Conservation (phyloP, 2,797 vertebrate genomes). For the Ceryle rudis region DNA sequence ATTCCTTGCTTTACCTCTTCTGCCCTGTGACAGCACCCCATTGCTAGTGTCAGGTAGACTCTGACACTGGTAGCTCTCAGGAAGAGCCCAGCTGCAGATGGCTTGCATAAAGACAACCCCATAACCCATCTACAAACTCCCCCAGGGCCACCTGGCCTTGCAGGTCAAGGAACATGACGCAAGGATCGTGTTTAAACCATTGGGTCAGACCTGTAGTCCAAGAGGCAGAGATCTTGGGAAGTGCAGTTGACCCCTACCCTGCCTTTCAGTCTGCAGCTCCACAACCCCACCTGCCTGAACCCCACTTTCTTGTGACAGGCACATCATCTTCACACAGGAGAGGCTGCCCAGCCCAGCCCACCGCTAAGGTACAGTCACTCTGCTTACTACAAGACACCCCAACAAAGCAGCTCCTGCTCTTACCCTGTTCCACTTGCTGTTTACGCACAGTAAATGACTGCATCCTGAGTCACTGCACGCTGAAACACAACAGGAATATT, state of each 20-base stretch:
- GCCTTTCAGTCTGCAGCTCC: not conserved
- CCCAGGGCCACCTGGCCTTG: not conserved
- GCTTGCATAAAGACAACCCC: not conserved
- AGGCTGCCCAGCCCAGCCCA: not conserved
- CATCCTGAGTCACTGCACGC: conserved; percentile 4
- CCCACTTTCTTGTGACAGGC: not conserved
- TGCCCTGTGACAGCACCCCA: not conserved
- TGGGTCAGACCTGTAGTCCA: not conserved
- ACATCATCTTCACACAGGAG: not conserved
- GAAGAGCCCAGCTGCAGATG: not conserved
- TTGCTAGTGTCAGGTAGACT: not conserved
- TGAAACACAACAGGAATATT: conserved; percentile 30
- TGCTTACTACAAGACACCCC: not conserved
- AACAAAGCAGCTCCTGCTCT: not conserved
- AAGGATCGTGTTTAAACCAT: not conserved
- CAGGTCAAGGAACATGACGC: not conserved
- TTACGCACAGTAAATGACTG: conserved; percentile 32
- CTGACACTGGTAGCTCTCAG: not conserved
- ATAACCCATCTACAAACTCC: rapidly evolving
- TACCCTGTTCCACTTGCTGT: conserved; percentile 19
- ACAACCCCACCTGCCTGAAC: not conserved
- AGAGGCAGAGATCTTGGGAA: not conserved
- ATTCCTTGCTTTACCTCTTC: not conserved
- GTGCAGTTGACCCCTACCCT: rapidly evolving
- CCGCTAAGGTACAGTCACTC: not conserved